Conservation (phyloP, 2,888 invertebrate species). For the Macrophya annulata region DNA sequence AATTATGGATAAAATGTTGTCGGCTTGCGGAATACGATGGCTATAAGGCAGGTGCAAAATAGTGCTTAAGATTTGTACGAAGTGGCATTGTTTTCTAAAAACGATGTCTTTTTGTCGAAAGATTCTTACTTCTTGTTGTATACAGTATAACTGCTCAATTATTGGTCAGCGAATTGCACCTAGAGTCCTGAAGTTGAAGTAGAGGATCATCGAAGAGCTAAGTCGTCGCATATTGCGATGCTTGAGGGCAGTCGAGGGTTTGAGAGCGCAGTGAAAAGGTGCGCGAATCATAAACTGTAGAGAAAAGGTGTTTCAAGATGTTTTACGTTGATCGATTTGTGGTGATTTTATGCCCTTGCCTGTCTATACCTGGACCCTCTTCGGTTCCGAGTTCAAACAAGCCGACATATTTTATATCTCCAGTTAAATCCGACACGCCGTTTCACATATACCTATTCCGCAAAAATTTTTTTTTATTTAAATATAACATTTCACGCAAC, state of each 20-base stretch:
- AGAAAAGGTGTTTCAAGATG: slow-evolving; percentile 34
- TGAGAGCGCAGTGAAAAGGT: slow-evolving; percentile 5
- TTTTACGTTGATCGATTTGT: slow-evolving; percentile 78
- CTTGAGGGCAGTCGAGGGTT: slow-evolving; percentile 15
- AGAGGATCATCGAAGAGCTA: slow-evolving; percentile 2
- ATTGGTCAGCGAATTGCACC: slow-evolving; percentile 40
- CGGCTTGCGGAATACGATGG: not conserved
- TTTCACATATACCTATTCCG: slow-evolving; percentile 70
- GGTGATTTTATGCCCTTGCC: slow-evolving; percentile 77
- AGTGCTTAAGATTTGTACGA: not conserved
- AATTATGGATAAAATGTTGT: not conserved
- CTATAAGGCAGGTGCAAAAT: slow-evolving; percentile 5
- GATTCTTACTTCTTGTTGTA: slow-evolving; percentile 18
- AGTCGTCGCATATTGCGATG: not conserved
- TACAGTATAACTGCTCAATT: slow-evolving; percentile 44
- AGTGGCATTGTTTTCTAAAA: slow-evolving; percentile 35
- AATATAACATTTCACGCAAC: slow-evolving; percentile 52
- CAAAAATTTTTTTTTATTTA: not conserved
- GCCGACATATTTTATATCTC: slow-evolving; percentile 74
- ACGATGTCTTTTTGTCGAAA: slow-evolving; percentile 4
- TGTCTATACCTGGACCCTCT: slow-evolving; percentile 64
- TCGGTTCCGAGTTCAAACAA: slow-evolving; percentile 72
- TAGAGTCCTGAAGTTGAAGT: not conserved
- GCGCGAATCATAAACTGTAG: slow-evolving; percentile 9
- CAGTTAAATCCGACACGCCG: slow-evolving; percentile 71